A percentile compares a stretch with the other conserved stretches of the same genome.
Conservation (phyloP, 2,888 invertebrate species). For the Saturnia japonica region DNA sequence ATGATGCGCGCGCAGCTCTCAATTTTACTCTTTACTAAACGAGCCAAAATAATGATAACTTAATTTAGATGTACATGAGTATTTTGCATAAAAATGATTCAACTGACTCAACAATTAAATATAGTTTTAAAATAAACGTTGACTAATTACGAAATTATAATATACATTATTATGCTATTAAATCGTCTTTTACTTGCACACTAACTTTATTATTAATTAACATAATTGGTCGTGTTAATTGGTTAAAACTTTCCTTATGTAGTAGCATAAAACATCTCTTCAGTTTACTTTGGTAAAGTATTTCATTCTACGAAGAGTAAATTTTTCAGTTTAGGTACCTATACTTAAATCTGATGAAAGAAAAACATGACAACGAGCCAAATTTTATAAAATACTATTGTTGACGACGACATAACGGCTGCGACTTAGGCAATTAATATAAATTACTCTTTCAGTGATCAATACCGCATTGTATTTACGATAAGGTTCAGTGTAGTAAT, state of each 20-base stretch:
- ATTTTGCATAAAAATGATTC: not conserved
- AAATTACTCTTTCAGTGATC: too few relatives aligned
- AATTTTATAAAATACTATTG: not conserved
- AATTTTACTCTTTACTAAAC: too few relatives aligned
- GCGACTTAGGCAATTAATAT: not conserved
- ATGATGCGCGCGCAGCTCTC: too few relatives aligned
- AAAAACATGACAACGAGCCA: not conserved
- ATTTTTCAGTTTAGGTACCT: not conserved
- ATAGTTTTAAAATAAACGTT: not conserved
- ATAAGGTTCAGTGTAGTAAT: not conserved
- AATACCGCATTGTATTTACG: not conserved
- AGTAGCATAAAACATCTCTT: not conserved
- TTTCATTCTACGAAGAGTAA: not conserved
- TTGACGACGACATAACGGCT: not conserved
- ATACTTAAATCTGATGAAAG: not conserved
- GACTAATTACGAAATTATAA: not conserved
- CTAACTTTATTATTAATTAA: not conserved
- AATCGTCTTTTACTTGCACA: not conserved
- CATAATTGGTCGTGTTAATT: not conserved
- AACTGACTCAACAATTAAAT: not conserved
- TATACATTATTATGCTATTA: not conserved
- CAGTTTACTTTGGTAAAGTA: not conserved
- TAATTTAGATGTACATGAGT: not conserved
- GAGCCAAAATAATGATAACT: too few relatives aligned
- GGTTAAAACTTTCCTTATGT: not conserved